Evolutionary conservation across 1,140 invertebrate species (phyloP), one percentile per base, ranked within the genome.

Genomic region (Hycleus phaleratus): DNA sequence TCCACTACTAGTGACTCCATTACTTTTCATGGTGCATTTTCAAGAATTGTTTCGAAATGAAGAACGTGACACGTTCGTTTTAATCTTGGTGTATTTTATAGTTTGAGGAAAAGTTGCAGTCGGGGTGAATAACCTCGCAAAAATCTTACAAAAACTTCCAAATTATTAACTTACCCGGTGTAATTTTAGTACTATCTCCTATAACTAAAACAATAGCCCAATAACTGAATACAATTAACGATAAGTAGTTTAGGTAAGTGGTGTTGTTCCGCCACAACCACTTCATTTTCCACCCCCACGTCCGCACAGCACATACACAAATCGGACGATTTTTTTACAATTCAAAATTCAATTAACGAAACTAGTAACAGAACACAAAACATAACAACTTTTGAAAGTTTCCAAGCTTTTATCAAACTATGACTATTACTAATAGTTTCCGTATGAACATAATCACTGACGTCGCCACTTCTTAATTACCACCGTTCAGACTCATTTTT

Each of bases 251-350:
- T 26, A 56, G 56, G 47, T 50, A 43, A 38, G n/a, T 48, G 26
- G 58, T 42, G 52, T 51, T 56, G 32, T 32, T 43, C 59, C 46
- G 50, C 58, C 58, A 39, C 32, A 59, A 54, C 50, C 46, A 59
- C 58, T 32, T 48, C 59, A 56, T 60, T 49, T 49, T 56, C 38
- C 49, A 54, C 32, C 32, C 32, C 7, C 32, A 32, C 18, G 18
- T 18, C 18, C 18, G 18, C 32, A 42, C 26, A 55, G 49, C 39
- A 49, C 58, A 50, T 53, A 50, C 51, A 53, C 51, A 43, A 39
- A 52, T 18, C 18, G 1, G 18, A 18, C 2, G 18, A 18, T 18
- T 18, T 18, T 18, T 18, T 18, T 18, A 18, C 18, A 18, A 18
- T 18, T 18, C 18, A 18, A 18, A 32, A 32, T 44, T 46, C 47